Base-by-base conservation (phyloP, 2,888 invertebrate genomes). In the Dolomedes plantarius region DNA sequence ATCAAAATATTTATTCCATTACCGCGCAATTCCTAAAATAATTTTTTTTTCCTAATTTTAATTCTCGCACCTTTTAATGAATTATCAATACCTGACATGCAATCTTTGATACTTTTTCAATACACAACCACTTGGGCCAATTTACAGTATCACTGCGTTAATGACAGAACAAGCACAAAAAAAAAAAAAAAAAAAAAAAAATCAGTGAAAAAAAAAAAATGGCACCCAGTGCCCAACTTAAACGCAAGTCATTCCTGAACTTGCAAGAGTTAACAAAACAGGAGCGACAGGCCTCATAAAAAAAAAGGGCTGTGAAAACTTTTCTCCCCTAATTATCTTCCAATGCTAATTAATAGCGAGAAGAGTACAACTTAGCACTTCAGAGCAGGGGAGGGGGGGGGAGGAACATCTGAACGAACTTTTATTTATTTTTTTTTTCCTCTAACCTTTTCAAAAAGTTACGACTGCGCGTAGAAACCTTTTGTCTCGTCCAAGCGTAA, bases 261-360 rank as follows among this genome's bases (percentile, higher is more conserved):
- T 73, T 73, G 77, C 83, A 32, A n/a, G 72, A 77, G 67, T 85
- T 73, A 72, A 73, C 77, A 78, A 85, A 85, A 77, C 72, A 31
- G 72, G 65, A 19, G 50, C 62, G 32, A n/a, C 50, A 27, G 46
- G 72, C 23, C 72, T 46, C 13, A 74, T 31, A 64, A 71, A 79
- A 72, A 41, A 80, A 69, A 76, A 65, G 19, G n/a, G 7, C 82
- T 39, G 69, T 71, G 46, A 83, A 85, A 85, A 77, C 73, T 85
- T 85, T 82, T 65, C 31, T 67, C 67, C 65, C 67, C 67, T 85
- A 85, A 85, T 85, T 85, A 85, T 85, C 71, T 77, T 73, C 83
- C 83, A 77, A 85, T 77, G 77, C 83, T 85, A 85, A 85, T 85
- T 85, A 85, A 85, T 85, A 77, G 77, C 64, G 56, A 31, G 32